phyloP scores from a whole-genome alignment of 2,113 vertebrate genomes.

The Fulica atra region DNA sequence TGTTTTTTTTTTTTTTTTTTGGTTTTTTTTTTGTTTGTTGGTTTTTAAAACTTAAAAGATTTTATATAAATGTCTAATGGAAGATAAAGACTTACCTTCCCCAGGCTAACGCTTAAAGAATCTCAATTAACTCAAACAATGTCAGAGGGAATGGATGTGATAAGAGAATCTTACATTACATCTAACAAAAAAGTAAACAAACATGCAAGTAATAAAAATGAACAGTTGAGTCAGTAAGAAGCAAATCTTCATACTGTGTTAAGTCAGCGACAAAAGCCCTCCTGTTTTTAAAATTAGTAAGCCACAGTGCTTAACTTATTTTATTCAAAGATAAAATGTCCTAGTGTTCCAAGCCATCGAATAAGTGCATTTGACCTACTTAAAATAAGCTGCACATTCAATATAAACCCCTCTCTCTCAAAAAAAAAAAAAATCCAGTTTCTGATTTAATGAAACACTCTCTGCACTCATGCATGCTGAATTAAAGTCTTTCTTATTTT shows the following conservation, averaged over 20 bases:
- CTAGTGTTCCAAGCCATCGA: constrained; percentile 38
- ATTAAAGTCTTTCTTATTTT: constrained; percentile 14
- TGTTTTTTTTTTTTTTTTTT: neutral
- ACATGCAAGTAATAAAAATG: constrained; percentile 94
- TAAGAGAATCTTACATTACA: constrained; percentile 89
- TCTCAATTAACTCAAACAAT: constrained; percentile 90
- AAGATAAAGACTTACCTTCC: constrained; percentile 98
- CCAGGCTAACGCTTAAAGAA: constrained; percentile 94
- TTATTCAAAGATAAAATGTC: constrained; percentile 40
- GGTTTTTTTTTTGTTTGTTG: neutral
- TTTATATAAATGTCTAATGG: constrained; percentile 87
- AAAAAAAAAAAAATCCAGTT: constrained; percentile 6
- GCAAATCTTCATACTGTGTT: constrained; percentile 99
- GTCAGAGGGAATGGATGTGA: constrained; percentile 90
- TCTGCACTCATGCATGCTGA: neutral
- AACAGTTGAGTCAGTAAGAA: constrained; percentile 87
- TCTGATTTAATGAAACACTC: constrained; percentile 58
- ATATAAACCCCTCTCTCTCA: constrained; percentile 10
- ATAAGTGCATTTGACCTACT: constrained; percentile 54
- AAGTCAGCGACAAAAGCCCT: constrained; percentile 60
- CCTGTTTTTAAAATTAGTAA: constrained; percentile 36
- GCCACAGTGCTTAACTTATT: constrained; percentile 54
- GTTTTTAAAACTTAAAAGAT: constrained; percentile 72
- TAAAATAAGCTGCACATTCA: constrained; percentile 48
- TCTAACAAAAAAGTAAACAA: constrained; percentile 90